Conservation (phyloP, 2,797 vertebrate genomes). For the Thalassophryne amazonica region DNA sequence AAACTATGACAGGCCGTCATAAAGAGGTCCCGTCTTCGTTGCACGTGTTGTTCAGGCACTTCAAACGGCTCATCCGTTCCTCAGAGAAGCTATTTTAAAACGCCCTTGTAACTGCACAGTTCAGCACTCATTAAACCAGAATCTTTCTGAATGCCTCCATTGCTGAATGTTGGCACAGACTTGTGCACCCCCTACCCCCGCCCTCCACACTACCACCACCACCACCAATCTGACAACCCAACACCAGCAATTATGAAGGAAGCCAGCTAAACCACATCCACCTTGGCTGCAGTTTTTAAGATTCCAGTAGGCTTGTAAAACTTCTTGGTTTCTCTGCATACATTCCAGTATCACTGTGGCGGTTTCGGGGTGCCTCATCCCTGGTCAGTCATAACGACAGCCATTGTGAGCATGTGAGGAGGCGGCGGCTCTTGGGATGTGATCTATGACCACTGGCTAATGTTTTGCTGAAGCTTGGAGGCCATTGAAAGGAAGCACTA, state of each 20-base stretch:
- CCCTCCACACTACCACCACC: constrained; percentile 44
- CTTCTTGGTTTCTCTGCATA: constrained; percentile 63
- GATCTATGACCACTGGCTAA: constrained; percentile 28
- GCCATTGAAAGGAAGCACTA: constrained; percentile 25
- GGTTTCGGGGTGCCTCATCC: constrained; percentile 55
- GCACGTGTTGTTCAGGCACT: constrained; percentile 1
- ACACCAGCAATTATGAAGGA: constrained; percentile 83
- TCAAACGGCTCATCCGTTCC: constrained; percentile 17
- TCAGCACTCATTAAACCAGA: constrained; percentile 53
- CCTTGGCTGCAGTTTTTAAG: constrained; percentile 76
- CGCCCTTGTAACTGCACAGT: constrained; percentile 39
- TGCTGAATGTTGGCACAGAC: constrained; percentile 69
- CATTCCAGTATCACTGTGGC: constrained; percentile 69
- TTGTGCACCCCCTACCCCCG: constrained; percentile 18
- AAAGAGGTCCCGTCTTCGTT: neutral
- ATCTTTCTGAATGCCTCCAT: constrained; percentile 66
- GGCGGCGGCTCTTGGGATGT: constrained; percentile 17
- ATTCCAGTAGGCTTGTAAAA: constrained; percentile 78
- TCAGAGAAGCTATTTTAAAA: constrained; percentile 19
- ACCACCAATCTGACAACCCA: constrained; percentile 76
- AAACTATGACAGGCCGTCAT: constrained; percentile 4
- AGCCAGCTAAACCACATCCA: constrained; percentile 80
- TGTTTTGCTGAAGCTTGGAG: constrained; percentile 29
- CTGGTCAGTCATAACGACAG: constrained; percentile 47
- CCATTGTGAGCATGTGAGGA: constrained; percentile 60